phyloP scores from a whole-genome alignment of 2,888 invertebrate species.

The Allophyes oxyacanthae region DNA sequence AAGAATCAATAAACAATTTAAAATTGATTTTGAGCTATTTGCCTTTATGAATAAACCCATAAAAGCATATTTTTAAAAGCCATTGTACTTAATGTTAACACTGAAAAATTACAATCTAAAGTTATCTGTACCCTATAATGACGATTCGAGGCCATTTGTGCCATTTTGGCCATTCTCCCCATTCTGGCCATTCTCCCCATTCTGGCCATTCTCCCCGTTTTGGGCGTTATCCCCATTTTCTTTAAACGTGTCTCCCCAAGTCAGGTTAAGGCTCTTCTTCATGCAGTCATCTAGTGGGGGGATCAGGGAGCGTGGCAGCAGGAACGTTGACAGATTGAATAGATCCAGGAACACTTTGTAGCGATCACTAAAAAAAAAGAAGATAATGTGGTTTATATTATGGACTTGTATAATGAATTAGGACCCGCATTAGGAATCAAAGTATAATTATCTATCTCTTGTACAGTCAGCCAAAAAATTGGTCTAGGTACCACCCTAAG shows the following conservation, averaged over 20 bases:
- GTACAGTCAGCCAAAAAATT: too few species aligned
- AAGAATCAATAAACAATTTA: too few species aligned
- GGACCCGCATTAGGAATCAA: too few species aligned
- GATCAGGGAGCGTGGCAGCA: slow-evolving; percentile 97
- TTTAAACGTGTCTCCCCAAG: slow-evolving; percentile 82
- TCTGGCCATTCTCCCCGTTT: slow-evolving; percentile 9
- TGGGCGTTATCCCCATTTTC: slow-evolving; percentile 29
- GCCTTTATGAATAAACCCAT: too few species aligned
- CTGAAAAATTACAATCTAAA: slow-evolving; percentile 23
- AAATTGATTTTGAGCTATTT: too few species aligned
- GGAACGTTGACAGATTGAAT: slow-evolving; percentile 98
- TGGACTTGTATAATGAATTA: too few species aligned
- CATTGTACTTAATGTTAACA: background rate
- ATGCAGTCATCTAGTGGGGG: slow-evolving; percentile 96
- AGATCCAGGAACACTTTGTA: slow-evolving; percentile 99
- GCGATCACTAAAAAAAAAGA: slow-evolving; percentile 93
- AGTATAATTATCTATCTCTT: too few species aligned
- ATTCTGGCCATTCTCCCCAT: slow-evolving; percentile 7
- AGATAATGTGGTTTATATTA: too few species aligned
- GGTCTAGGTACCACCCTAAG: too few species aligned
- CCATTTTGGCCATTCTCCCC: slow-evolving; percentile 11
- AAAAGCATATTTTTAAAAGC: too few species aligned
- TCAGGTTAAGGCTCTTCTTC: slow-evolving; percentile 92
- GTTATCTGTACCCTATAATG: slow-evolving; percentile 58
- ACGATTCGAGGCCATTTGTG: slow-evolving; percentile 54